Evolutionary conservation across 2,797 vertebrate species (phyloP), one percentile per base, ranked within the genome.

Genomic region (Alcedo atthis): DNA sequence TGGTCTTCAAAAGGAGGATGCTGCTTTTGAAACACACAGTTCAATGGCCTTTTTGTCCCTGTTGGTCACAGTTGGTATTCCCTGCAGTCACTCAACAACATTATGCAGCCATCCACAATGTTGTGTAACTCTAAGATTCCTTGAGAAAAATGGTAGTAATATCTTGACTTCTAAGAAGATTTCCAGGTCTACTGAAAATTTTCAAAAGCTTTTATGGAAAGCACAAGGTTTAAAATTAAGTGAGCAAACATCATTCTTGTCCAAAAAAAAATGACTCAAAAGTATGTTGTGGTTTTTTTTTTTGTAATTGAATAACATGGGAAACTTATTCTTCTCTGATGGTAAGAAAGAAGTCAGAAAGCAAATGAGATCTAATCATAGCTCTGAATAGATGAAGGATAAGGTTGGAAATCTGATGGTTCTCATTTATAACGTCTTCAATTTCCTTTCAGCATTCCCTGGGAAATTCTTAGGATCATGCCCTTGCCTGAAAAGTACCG

Each of bases 111-210:
- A 55, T 32, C 71, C 1, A 15, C 92, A 93, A 96, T 93, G 37
- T 46, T 33, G 76, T 94, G 93, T 93, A 96, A 95, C 80, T 90
- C 95, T 94, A 93, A 61, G 88, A 91, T 77, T 97, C 95, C 95
- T 95, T 21, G 2, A 94, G 57, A 75, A 48, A 91, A 0, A 0
- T 33, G 17, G 73, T 80, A 76, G 42, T 46, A 78, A 89, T 67
- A 71, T 18, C 57, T 85, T 87, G 57, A 51, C 59, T 66, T 67
- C 30, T 85, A 86, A 82, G 57, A 94, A 93, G 86, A 93, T 92
- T 92, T 95, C 48, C 59, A 91, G 58, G 43, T 25, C 61, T 74
- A n/a, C 9, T 75, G 71, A 92, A 51, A 26, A 71, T 69, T 87
- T 95, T 32, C 74, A 71, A 51, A 91, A 63, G 76, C 5, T 22